Conservation (phyloP, 1,140 invertebrate species). For the Cydia splendana region DNA sequence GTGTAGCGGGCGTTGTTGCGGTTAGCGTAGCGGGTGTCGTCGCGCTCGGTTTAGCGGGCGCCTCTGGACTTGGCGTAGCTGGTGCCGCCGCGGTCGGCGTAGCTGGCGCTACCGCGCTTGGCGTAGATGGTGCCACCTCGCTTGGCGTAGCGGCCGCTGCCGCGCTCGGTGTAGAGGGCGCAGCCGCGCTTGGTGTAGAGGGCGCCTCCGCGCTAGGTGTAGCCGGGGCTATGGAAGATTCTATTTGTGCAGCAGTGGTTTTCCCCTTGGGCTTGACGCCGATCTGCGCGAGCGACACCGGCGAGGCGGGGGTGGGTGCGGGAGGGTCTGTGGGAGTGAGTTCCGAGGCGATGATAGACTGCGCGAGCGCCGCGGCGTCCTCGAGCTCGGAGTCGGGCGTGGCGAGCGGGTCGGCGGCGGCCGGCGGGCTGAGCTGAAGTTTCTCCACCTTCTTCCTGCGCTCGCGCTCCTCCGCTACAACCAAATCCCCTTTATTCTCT, state of each 20-base stretch:
- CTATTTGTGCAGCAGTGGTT: constrained; percentile 61
- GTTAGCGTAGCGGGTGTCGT: constrained; percentile 29
- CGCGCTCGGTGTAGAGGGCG: constrained; percentile 27
- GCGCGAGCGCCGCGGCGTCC: constrained; percentile 73
- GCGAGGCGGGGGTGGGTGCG: constrained; percentile 37
- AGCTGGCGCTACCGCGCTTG: constrained; percentile 1
- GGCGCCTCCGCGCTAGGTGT: constrained; percentile 29
- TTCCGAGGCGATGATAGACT: constrained; percentile 75
- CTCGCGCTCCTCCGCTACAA: constrained; percentile 76
- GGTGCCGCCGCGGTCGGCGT: constrained; percentile 24
- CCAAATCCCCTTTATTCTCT: constrained; percentile 77
- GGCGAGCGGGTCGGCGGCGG: constrained; percentile 60
- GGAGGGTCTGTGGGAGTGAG: constrained; percentile 57
- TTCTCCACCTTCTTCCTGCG: constrained; percentile 67
- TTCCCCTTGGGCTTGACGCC: constrained; percentile 67
- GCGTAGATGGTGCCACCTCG: neutral
- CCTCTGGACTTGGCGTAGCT: neutral
- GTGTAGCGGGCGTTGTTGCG: neutral
- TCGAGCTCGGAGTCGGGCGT: constrained; percentile 77
- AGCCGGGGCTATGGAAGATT: constrained; percentile 54
- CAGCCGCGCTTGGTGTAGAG: constrained; percentile 38
- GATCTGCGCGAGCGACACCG: constrained; percentile 69
- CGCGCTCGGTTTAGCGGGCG: constrained; percentile 22
- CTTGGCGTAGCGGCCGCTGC: constrained; percentile 33
- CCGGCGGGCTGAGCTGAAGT: constrained; percentile 62